Evolutionary conservation across 1,140 invertebrate species (phyloP), one percentile per base, ranked within the genome.

Genomic region (Drosophila pallidifrons): DNA sequence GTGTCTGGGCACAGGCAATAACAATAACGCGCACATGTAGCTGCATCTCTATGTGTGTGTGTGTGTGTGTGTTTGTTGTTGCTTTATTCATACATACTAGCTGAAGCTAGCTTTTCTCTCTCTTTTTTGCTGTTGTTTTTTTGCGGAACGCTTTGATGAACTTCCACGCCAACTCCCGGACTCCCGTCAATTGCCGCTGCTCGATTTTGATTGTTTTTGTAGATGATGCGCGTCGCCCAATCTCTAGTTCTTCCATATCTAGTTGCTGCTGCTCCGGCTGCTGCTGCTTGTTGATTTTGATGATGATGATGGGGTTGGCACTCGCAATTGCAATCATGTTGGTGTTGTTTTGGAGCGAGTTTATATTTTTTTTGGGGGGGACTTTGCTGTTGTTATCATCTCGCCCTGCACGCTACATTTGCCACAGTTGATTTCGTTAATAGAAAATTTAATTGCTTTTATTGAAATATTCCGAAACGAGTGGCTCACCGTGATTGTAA

Each of bases 361-460:
- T 43, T 66, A 16, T 41, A 55, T 57, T 60, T 76, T 71, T 71
- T 59, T 58, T 20, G 2, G 3, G 3, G 43, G 66, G 30, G 15
- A 32, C 30, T 59, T 16, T 66, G 51, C 61, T 61, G 16, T 73
- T 54, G 43, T 43, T 59, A 35, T 64, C 35, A 45, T 25, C 13
- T 3, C 46, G 7, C 35, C 57, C 47, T 6, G 10, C 38, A 38
- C 61, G 38, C 45, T 60, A 65, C 72, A 87, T 74, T 80, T 75
- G 60, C 74, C 70, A 70, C 67, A 73, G 68, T 82, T 75, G 86
- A 81, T 90, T 85, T 89, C 78, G 81, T 81, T 89, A 89, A 89
- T 85, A 85, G 85, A 85, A 89, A 89, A 85, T 79, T 83, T 89
- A 89, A 89, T 89, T 89, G 81, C 85, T 89, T 81, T 89, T 77